Evolutionary conservation across 2,113 vertebrate species (phyloP), one percentile per base, ranked within the genome.

Genomic region (Cepphus grylle): DNA sequence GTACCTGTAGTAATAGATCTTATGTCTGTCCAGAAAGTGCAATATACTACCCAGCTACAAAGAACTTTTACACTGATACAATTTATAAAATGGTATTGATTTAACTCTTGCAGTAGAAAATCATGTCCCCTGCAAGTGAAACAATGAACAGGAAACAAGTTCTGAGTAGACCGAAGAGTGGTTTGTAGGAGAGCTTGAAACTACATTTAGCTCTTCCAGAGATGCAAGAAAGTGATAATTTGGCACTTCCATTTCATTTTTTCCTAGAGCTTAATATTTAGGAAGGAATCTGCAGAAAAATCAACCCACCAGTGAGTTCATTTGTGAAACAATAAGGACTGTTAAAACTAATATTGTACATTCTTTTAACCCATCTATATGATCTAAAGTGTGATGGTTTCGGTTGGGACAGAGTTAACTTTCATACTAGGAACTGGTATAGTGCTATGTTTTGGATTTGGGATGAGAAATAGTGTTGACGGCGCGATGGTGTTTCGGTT

Each of bases 21-120:
- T 89, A 10, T 32, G n/a, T 91, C 40, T 89, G 40, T 86, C 62
- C 59, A 86, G 85, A 92, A 95, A 91, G 74, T 50, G 20, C 78
- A 92, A 83, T 90, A 86, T 73, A 86, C 49, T 61, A 90, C 59
- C 59, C 70, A 91, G 79, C 32, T 90, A 61, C 42, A 47, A 82
- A 95, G 70, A 93, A 94, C 87, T 93, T 95, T 79, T 93, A 87
- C 73, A 89, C 81, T 73, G 58, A 82, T 53, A 85, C 66, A 76
- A 58, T 90, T 93, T 96, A 91, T 91, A 93, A 95, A 93, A 90
- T 29, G 20, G 19, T 94, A 95, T 96, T 85, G 90, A 95, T 97
- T 95, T 93, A 76, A 76, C 90, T 85, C 52, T 29, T 95, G 47
- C 53, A 72, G 71, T 45, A 88, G 86, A 96, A 96, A 95, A 71